Evolutionary conservation across 2,888 invertebrate species (phyloP), one percentile per base, ranked within the genome.

Genomic region (Bedellia somnulentella): DNA sequence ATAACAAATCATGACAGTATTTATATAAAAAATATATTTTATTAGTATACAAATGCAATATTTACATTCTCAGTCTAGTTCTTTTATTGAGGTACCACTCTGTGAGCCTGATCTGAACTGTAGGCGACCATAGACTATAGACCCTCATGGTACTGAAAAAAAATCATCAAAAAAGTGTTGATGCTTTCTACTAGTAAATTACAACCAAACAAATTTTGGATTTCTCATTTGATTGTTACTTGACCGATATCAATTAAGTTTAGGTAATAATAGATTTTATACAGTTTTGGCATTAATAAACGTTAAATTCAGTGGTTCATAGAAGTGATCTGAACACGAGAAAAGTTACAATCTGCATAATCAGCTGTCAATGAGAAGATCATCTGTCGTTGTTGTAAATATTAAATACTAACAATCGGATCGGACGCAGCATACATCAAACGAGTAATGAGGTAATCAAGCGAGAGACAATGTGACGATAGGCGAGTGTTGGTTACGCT

Each of bases 331-430:
- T 61, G 66, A 64, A 61, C 55, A 59, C 53, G 51, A 66, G 68
- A 67, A 75, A 73, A 75, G 70, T 73, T 66, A 63, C 71, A 68
- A 67, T 76, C 73, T 71, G 70, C 76, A 75, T 76, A 76, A 76
- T 76, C 76, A 76, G 76, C 75, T 76, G 77, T 77, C 76, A 77
- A 63, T 70, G 70, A 76, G 62, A n/a, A 68, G 67, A 76, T 76
- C 76, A 76, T 73, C 75, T 76, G 76, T 75, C 70, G 59, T 62
- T 70, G 76, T n/a, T n/a, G n/a, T 75, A 75, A 73, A 75, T 75
- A 75, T 67, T 63, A 71, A 68, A 68, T n/a, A 61, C 60, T 66
- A 58, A 66, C 63, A 57, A 68, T 61, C 68, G 67, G 56, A 70
- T 67, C 62, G n/a, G n/a, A n/a, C n/a, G n/a, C n/a, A n/a, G n/a